Conservation (phyloP, 2,797 vertebrate genomes). For the Sandelia bainsii region DNA sequence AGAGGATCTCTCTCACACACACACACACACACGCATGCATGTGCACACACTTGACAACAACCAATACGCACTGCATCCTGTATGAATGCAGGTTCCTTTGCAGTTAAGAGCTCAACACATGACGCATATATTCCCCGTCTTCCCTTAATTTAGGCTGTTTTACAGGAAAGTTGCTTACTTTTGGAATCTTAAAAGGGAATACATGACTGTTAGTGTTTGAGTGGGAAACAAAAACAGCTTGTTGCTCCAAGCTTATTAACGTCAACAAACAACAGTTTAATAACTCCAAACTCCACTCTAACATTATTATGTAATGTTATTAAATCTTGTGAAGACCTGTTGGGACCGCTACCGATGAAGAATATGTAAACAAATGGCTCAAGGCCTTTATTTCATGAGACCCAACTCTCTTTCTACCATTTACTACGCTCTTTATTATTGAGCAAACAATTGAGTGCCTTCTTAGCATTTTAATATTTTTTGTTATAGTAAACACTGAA, state of each 20-base stretch:
- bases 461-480: constrained; percentile 6
- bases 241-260: constrained; percentile 41
- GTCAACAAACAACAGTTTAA: constrained; percentile 63
- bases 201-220: constrained; percentile 51
- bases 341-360: not conserved
- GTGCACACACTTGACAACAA: constrained; percentile 10
- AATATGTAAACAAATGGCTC: constrained; percentile 19
- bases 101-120: constrained; percentile 65
- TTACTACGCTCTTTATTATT: not conserved
- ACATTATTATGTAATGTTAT: constrained; percentile 12
- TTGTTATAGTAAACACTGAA: constrained; percentile 2
- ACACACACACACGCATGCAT: constrained; percentile 9
- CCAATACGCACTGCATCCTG: not conserved
- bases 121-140: constrained; percentile 67
- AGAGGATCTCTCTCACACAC: constrained; percentile 16
- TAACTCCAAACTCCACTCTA: too few relatives aligned
- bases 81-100: constrained; percentile 16
- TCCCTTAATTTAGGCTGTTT: constrained; percentile 57
- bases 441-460: constrained; percentile 14
- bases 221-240: constrained; percentile 54
- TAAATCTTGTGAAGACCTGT: constrained; percentile 23
- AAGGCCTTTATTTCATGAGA: constrained; percentile 8
- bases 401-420: constrained; percentile 1
- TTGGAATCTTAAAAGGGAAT: constrained; percentile 66
- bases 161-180: constrained; percentile 76